Base-by-base conservation (phyloP, 2,888 invertebrate genomes). In the Cremastinae sp. region DNA sequence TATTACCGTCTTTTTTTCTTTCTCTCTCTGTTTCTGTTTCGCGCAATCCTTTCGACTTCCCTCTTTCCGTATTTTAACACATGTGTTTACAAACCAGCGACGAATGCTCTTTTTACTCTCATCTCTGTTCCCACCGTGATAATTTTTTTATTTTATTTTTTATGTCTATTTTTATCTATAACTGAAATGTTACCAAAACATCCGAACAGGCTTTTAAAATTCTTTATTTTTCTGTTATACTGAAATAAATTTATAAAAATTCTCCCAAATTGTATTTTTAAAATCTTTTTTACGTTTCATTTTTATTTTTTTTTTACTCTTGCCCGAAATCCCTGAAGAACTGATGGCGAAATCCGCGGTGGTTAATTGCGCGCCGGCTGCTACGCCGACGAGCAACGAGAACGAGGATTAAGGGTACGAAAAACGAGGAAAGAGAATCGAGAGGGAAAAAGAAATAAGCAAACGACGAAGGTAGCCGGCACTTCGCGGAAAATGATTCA, bases 271-370 rank as follows among this genome's bases (percentile, higher is more conserved):
- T n/a, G n/a, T n/a, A n/a, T n/a, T n/a, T n/a, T n/a, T n/a, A n/a
- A n/a, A n/a, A n/a, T n/a, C n/a, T n/a, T n/a, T n/a, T n/a, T n/a
- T n/a, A n/a, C n/a, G n/a, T n/a, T n/a, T n/a, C n/a, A n/a, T n/a
- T n/a, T n/a, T n/a, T n/a, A n/a, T n/a, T n/a, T n/a, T n/a, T n/a
- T n/a, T n/a, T 37, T 8, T 62, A 43, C 53, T 59, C 64, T 64
- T 68, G 56, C 58, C 75, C 66, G 71, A 41, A 68, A 75, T 75
- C 56, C 64, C 49, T 75, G 75, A 75, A 74, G 76, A 75, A 72
- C 79, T 80, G 79, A 82, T 82, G 78, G 79, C 72, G 53, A 80
- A 82, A 81, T 81, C 79, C n/a, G 77, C 79, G 74, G 73, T 74
- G 80, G 78, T 81, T 82, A 81, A 82, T 82, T 81, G 81, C 78